Evolutionary conservation across 2,797 vertebrate genomes (phyloP), one percentile per base, ranked within the genome.

Genomic region (Leptatherina wallacei): DNA sequence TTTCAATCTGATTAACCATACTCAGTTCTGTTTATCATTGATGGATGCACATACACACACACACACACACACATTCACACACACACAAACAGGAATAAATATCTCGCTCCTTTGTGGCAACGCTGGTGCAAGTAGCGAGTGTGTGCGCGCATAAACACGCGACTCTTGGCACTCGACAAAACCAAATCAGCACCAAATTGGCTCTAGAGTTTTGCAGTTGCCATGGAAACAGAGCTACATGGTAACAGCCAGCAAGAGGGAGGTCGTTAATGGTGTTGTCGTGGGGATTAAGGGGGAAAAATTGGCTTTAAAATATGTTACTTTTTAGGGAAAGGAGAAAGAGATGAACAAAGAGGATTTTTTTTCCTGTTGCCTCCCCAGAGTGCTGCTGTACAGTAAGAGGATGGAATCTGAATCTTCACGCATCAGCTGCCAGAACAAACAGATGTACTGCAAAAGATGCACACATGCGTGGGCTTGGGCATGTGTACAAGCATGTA

Each of bases 201-300:
- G 82, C 75, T 63, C 63, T 58, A 1, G 55, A 75, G 69, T 82
- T 58, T 47, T 61, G 57, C 73, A 51, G 88, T 93, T 88, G 73
- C 88, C 85, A 86, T 89, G 91, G 92, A 87, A 91, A 93, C 91
- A 89, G 88, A 57, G 57, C 85, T 81, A 85, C 77, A 71, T 81
- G 75, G 86, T 81, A 86, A 86, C 56, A 56, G 66, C 16, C 55
- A 64, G 69, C 18, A 75, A 52, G 64, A 42, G 7, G 72, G 12
- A 49, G 62, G 67, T 75, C 13, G 69, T 72, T 69, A 61, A 42
- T 69, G 56, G 65, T 80, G 71, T 78, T 78, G 77, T 78, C 1
- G 58, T 61, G 69, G 68, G 74, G 82, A 84, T 89, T 86, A 75
- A 71, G 29, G 18, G 14, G 44, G 30, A 32, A 61, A 54, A n/a